Conservation (phyloP, 2,113 vertebrate genomes). For the Mionectes macconnelli region DNA sequence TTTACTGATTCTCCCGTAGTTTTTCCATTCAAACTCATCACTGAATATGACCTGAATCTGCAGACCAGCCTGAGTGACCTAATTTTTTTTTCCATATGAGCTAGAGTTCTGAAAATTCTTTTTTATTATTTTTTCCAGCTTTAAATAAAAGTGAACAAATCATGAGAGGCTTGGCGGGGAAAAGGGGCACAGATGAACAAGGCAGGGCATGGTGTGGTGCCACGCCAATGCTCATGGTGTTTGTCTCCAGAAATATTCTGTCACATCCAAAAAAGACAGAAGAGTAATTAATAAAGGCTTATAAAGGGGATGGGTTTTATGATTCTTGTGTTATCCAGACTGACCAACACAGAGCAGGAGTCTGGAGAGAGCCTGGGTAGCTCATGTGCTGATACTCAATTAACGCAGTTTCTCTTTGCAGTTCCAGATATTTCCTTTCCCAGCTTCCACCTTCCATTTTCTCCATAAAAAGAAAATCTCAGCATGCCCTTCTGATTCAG, state of each 20-base stretch:
- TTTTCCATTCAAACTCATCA: constrained; percentile 25
- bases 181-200: neutral
- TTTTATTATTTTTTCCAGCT: neutral
- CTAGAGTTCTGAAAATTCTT: neutral
- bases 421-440: neutral
- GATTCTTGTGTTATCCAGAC: neutral
- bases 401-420: neutral
- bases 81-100: constrained; percentile 4
- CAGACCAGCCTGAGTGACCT: neutral
- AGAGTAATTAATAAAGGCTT: neutral
- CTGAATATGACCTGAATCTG: constrained; percentile 23
- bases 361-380: neutral
- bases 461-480: neutral
- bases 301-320: neutral
- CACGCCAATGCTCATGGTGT: neutral
- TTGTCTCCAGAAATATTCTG: neutral
- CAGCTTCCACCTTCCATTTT: neutral
- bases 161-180: neutral
- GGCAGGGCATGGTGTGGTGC: neutral
- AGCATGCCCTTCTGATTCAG: neutral
- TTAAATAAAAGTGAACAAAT: neutral
- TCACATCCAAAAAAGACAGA: neutral
- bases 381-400: neutral
- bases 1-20: neutral
- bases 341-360: neutral